phyloP scores from a whole-genome alignment of 2,113 vertebrate genomes.

The Menidia beryllina region DNA sequence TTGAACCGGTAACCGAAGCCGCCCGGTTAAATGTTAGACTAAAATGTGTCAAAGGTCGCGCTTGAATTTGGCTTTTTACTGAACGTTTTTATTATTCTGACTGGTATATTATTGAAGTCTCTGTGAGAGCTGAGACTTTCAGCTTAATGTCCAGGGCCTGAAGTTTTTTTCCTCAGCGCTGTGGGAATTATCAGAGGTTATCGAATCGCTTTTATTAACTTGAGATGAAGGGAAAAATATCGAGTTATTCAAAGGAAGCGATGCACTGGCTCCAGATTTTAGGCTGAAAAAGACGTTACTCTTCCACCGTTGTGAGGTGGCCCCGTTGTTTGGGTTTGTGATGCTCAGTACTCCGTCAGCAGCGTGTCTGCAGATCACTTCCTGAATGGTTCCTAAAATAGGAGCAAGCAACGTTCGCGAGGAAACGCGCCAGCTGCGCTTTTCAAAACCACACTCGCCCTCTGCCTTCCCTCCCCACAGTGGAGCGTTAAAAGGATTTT shows the following conservation, averaged over 20 bases:
- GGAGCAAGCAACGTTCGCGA: constrained; percentile 72
- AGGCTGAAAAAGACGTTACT: no score
- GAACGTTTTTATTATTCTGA: neutral
- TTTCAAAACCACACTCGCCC: constrained; percentile 65
- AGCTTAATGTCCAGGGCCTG: no score
- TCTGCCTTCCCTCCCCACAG: constrained; percentile 60
- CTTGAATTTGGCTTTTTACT: neutral
- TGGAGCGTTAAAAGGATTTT: constrained; percentile 21
- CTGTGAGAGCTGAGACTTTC: neutral
- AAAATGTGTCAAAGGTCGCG: neutral
- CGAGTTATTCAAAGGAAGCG: neutral
- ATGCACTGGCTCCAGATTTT: no score
- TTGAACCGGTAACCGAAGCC: neutral
- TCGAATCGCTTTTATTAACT: constrained; percentile 7
- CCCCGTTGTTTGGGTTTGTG: constrained; percentile 27
- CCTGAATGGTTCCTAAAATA: constrained; percentile 80
- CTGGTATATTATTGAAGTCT: neutral
- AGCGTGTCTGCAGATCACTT: constrained; percentile 75
- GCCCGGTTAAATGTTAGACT: neutral
- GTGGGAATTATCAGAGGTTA: neutral
- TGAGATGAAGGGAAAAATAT: constrained; percentile 5
- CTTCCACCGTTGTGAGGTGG: neutral
- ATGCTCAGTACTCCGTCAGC: constrained; percentile 52
- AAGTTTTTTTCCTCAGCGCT: no score
- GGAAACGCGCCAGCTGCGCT: constrained; percentile 74